Evolutionary conservation across 2,113 vertebrate genomes (phyloP), one percentile per base, ranked within the genome.

Genomic region (Hippocampus mohnikei): DNA sequence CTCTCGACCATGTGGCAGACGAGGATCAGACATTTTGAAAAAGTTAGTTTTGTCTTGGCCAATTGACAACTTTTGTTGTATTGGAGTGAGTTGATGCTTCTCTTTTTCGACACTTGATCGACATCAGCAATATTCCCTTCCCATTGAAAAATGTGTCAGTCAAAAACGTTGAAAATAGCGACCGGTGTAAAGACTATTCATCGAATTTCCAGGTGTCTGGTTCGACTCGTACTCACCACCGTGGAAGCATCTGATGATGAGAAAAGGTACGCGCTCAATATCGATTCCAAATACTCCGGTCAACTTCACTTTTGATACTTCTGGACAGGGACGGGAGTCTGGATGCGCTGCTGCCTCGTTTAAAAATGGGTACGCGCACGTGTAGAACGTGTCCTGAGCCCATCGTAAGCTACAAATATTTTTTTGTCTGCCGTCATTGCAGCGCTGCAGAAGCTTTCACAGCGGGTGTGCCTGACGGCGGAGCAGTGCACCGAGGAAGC

Each of bases 331-430:
- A 75, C 77, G 84, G 75, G 61, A 90, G 86, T 86, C 81, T 93
- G 81, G 88, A 87, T 62, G 84, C 79, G 29, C 83, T 98, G 79
- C 60, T 92, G 82, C 79, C 79, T 10, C 95, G 93, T 80, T 80
- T 98, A 75, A 94, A 90, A 72, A 90, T 79, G 85, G 95, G 95
- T 96, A 91, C 83, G 87, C 84, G 67, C n/a, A n/a, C 62, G 11
- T 13, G 64, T 3, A 8, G 1, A 42, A 18, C 16, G 5, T 33
- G 11, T 50, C 23, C 6, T 5, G 9, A 67, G 18, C 8, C 18
- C 48, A 33, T 25, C 40, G 2, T 29, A 66, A 59, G 7, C 8
- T 15, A 23, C 0, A 23, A 20, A 62, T 67, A 52, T 81, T 20
- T 76, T 20, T 76, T 72, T 61, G 40, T 79, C 61, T 82, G 44